phyloP scores from a whole-genome alignment of 2,113 vertebrate genomes.

The Mesitornis unicolor region DNA sequence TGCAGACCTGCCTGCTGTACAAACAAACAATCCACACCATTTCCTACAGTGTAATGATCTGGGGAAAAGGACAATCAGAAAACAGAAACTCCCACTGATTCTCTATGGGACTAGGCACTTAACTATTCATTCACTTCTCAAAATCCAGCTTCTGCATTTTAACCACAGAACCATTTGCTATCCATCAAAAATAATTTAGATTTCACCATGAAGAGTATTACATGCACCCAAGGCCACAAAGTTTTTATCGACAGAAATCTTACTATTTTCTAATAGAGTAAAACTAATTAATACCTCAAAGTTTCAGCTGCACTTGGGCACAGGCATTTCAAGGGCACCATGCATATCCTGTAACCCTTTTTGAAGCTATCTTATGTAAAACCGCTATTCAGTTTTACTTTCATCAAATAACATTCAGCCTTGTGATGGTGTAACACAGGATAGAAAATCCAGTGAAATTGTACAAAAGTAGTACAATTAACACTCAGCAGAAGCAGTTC shows the following conservation, averaged over 20 bases:
- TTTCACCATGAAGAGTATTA: neutral
- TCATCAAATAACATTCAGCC: neutral
- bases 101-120: fast-evolving
- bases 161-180: neutral
- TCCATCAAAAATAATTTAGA: neutral
- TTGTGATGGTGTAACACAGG: neutral
- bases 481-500: neutral
- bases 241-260: neutral
- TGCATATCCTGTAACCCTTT: neutral
- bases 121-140: neutral
- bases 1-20: neutral
- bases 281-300: neutral
- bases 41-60: neutral
- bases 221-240: neutral
- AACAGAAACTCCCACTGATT: neutral
- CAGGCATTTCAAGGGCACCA: neutral
- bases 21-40: neutral
- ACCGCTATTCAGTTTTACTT: neutral
- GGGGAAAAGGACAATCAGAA: neutral
- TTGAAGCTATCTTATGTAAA: neutral
- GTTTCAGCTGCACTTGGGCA: neutral
- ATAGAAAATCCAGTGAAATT: neutral
- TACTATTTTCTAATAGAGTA: neutral
- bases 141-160: neutral
- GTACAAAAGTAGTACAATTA: neutral